These are phyloP conservation scores for Crypturellus undulatus DNA, from an alignment of 2,113 vertebrate species.

Conservation along the genomic window DNA sequence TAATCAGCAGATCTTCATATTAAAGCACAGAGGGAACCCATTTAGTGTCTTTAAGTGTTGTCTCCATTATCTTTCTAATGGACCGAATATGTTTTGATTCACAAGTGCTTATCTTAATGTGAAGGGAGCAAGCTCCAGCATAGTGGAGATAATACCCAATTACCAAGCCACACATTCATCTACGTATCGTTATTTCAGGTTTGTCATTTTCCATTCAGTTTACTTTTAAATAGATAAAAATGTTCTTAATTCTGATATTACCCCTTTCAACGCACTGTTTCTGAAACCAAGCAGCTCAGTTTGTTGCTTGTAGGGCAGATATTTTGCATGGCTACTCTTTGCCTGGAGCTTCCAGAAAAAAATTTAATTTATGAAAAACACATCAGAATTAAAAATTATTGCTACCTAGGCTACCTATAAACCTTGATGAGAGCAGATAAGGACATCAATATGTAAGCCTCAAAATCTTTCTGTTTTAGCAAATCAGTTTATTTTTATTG, in stretches of 20 bases:
- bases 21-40: background rate
- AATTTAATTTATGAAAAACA: background rate
- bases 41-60: background rate
- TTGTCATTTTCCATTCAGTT: background rate
- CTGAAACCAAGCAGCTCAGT: background rate
- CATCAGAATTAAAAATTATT: background rate
- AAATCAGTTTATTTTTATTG: background rate
- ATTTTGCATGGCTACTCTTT: background rate
- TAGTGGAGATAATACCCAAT: background rate
- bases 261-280: background rate
- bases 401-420: background rate
- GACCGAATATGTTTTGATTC: background rate
- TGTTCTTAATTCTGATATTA: background rate
- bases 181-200: background rate
- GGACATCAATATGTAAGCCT: background rate
- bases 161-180: background rate
- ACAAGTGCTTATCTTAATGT: background rate
- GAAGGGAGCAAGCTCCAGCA: background rate
- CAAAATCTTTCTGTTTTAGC: background rate
- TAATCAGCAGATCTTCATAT: background rate
- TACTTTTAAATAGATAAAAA: background rate
- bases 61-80: background rate
- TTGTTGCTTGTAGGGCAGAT: background rate
- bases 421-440: background rate
- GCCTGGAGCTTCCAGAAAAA: background rate